Conservation (phyloP, 1,140 invertebrate genomes). For the Physella acuta region DNA sequence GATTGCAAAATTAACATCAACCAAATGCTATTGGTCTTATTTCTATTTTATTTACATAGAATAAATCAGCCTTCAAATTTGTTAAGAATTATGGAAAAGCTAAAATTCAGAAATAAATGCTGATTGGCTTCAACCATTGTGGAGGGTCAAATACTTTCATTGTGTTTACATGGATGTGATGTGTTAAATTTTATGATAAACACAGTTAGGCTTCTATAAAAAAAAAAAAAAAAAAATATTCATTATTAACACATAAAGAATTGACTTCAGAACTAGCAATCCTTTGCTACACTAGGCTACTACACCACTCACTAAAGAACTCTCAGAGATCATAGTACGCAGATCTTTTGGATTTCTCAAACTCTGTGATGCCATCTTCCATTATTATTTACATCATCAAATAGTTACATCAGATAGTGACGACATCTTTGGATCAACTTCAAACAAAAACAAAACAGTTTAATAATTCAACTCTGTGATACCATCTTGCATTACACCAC, state of each 20-base stretch:
- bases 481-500: too few species aligned
- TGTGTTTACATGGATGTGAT: not conserved
- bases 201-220: not conserved
- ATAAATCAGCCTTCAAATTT: too few species aligned
- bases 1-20: too few species aligned
- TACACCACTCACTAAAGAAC: slow-evolving; percentile 29
- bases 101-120: too few species aligned
- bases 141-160: not conserved
- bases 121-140: not conserved
- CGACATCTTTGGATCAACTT: too few species aligned
- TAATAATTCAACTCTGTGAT: too few species aligned
- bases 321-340: slow-evolving; percentile 33
- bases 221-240: not conserved
- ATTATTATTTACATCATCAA: too few species aligned
- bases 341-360: slow-evolving; percentile 37
- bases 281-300: not conserved
- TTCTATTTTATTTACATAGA: too few species aligned
- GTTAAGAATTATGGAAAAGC: too few species aligned
- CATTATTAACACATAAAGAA: not conserved
- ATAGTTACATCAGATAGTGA: too few species aligned
- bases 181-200: not conserved
- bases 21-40: too few species aligned
- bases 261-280: not conserved
- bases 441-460: too few species aligned
- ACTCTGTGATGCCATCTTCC: slow-evolving; percentile 32